Evolutionary conservation across 2,888 invertebrate species (phyloP).

Genomic region (Meloe dianella): DNA sequence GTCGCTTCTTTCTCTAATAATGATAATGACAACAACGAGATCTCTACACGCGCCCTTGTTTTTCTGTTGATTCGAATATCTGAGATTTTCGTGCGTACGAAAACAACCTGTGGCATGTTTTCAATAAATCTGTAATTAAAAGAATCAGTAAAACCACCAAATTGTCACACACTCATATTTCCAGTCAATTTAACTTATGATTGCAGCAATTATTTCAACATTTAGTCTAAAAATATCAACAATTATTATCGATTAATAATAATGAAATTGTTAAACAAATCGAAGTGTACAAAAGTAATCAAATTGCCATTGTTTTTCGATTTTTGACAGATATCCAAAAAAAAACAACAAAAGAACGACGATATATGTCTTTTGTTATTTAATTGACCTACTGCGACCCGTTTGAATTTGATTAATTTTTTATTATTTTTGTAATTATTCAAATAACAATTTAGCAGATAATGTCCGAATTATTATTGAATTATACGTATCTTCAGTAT

Average conservation of each 20-base stretch:
- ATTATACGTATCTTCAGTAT: constrained; percentile 21
- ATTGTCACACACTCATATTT: not conserved
- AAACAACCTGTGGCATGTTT: not conserved
- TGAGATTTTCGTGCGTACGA: not conserved
- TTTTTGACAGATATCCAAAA: not conserved
- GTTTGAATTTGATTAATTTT: not conserved
- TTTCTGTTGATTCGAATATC: not conserved
- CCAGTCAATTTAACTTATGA: not conserved
- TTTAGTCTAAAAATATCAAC: not conserved
- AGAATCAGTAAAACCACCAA: no score
- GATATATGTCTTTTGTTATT: not conserved
- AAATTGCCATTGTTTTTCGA: not conserved
- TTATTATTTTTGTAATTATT: not conserved
- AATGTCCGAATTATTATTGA: not conserved
- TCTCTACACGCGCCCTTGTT: not conserved
- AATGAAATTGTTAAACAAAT: not conserved
- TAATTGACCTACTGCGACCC: not conserved
- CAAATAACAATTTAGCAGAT: not conserved
- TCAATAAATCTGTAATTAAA: no score
- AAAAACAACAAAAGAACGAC: not conserved
- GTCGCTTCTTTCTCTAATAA: constrained; percentile 16
- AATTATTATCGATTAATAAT: not conserved
- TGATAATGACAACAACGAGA: not conserved
- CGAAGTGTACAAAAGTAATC: not conserved
- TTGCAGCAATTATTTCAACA: not conserved